Base-by-base conservation (phyloP, 1,140 invertebrate genomes). In the Nautilus pompilius region DNA sequence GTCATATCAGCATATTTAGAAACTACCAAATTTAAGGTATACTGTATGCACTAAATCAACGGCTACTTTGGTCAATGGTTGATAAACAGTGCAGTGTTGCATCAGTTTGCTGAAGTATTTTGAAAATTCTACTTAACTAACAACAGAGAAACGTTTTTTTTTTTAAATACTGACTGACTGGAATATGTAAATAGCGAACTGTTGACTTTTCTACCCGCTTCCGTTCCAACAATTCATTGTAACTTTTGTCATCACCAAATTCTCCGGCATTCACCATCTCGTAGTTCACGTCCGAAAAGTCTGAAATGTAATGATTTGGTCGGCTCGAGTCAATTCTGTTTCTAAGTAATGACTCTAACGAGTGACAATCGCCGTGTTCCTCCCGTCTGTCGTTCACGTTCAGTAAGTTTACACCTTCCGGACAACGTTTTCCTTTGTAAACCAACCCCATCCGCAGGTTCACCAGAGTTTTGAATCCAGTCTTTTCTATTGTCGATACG, bases 231-330 rank as follows among this genome's bases (percentile, higher is more conserved):
- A 61, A 36, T 65, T 74, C 71, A 65, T 78, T 77, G 49, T 75
- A 79, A 1, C 77, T 76, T 46, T 75, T 69, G 29, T 73, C 73
- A 68, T 79, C 77, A 33, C 77, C 77, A 72, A 75, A 79, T 62
- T 79, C 77, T 15, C 63, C 66, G 22, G 56, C 26, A 58, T 79
- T 76, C 33, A 57, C 60, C n/a, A 26, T 53, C 65, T 77, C 74
- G 68, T 69, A 79, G 57, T 79, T 79, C 4, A 69, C 59, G 6
- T 49, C 17, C 1, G 77, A 76, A 24, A 60, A 62, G 46, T 61
- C 41, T 28, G 69, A 62, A 10, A 77, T 68, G 53, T 71, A 79
- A 32, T 57, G 36, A 30, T 70, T 72, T 17, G 63, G 60, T 56
- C 64, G 67, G 15, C 62, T 57, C 29, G 66, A 51, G 51, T 78